Base-by-base conservation (phyloP, 2,888 invertebrate species). In the Drymonia ruficornis region DNA sequence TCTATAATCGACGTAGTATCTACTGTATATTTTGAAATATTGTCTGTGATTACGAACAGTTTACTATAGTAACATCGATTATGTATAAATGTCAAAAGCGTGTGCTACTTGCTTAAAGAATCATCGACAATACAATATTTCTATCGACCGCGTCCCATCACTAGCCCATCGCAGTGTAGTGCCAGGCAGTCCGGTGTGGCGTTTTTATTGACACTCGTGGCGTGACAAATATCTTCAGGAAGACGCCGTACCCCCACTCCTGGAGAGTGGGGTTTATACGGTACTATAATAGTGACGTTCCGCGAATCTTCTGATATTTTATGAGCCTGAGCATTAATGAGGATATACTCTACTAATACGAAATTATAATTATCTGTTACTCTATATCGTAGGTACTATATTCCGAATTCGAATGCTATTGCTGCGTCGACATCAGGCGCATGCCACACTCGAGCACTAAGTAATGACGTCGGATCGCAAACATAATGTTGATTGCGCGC, bases 151-250 rank as follows among this genome's bases (percentile, higher is more conserved):
- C 12, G 18, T 53, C 65, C 63, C 84, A 67, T 74, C 81, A 72
- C 87, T 87, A 82, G 31, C 50, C 54, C 60, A 67, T 72, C 74
- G 79, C 77, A 77, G 81, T 85, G 81, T 86, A 84, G 83, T 81
- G 81, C 80, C 81, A 84, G 80, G 81, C 87, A 90, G 92, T 92
- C 92, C 92, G 87, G 91, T 81, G 86, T 91, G 91, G 89, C 92
- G 80, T 89, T 92, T 92, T 92, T 92, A 92, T 92, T 91, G 92
- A 91, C 91, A 90, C 92, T 92, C 84, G 84, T 90, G 77, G 77
- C 76, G 91, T 91, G 91, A 92, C 91, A 92, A 92, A 92, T 90
- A 90, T 86, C 87, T 81, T 70, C 72, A 80, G 82, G 80, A 83
- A 78, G 80, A 79, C 70, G 74, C 72, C 76, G 72, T 72, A 70